These are phyloP conservation scores for Ips typographus DNA, from an alignment of 1,140 invertebrate genomes.

Conservation along the genomic window DNA sequence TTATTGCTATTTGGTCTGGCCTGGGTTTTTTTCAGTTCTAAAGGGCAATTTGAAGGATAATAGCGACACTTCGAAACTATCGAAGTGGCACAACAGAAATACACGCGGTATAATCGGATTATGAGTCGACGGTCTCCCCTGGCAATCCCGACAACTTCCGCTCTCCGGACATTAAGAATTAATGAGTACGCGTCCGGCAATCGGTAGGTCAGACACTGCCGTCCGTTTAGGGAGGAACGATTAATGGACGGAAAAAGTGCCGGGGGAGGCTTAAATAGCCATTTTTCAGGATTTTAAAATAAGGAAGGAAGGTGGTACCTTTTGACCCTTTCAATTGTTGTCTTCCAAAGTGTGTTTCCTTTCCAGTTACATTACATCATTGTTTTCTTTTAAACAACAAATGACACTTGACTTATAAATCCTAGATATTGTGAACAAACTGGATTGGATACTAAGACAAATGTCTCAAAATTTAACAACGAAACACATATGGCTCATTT, in stretches of 20 bases:
- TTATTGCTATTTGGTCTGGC: too few species aligned
- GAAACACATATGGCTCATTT: too few species aligned
- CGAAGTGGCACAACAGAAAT: background rate
- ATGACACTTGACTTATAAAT: too few species aligned
- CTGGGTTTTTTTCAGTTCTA: too few species aligned
- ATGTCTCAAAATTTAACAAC: too few species aligned
- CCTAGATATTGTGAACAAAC: too few species aligned
- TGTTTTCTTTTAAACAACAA: too few species aligned
- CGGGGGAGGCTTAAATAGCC: constrained; percentile 1
- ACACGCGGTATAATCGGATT: background rate
- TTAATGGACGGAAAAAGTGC: constrained; percentile 6
- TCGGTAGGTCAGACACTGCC: constrained; percentile 6
- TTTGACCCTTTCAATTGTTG: background rate
- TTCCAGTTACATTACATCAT: too few species aligned
- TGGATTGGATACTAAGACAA: too few species aligned
- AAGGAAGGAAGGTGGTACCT: too few species aligned
- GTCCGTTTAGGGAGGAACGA: constrained; percentile 4
- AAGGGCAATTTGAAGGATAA: too few species aligned
- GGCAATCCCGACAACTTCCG: constrained; percentile 6
- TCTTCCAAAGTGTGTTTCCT: background rate
- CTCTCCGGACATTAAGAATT: constrained; percentile 14
- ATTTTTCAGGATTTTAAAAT: background rate
- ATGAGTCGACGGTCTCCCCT: constrained; percentile 1
- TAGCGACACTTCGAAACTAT: too few species aligned
- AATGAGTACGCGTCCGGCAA: constrained; percentile 1